A percentile compares a stretch with the other conserved stretches of the same genome.
Conservation (phyloP, 2,113 vertebrate species). For the Girardinichthys multiradiatus region DNA sequence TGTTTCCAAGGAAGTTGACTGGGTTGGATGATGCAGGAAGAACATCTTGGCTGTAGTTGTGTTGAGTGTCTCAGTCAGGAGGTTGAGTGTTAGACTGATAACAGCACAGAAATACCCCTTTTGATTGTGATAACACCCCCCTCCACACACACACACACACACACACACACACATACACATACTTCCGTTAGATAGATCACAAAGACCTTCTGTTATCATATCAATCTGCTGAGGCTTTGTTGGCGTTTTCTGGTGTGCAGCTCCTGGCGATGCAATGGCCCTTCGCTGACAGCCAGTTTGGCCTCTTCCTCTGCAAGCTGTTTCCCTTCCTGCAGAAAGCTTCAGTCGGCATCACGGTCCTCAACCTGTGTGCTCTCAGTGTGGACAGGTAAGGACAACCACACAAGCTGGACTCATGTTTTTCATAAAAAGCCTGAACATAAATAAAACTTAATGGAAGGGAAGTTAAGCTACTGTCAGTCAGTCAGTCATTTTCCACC, state of each 20-base stretch:
- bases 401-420: background rate
- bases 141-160: too few relatives aligned
- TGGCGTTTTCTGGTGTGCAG: conserved; percentile 71
- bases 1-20: background rate
- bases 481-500: too few relatives aligned
- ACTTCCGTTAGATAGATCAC: conserved; percentile 2
- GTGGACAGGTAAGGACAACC: conserved; percentile 88
- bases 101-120: conserved; percentile 52
- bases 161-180: too few relatives aligned
- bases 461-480: too few relatives aligned
- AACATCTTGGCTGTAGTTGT: background rate
- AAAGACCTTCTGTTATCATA: background rate
- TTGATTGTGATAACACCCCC: background rate
- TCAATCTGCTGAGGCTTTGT: background rate
- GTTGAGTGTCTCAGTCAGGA: conserved; percentile 29
- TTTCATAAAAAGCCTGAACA: background rate
- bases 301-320: conserved; percentile 91
- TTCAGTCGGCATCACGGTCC: conserved; percentile 95
- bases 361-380: conserved; percentile 94
- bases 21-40: accelerated
- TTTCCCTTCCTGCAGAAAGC: conserved; percentile 96
- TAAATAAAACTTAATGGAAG: too few relatives aligned
- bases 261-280: conserved; percentile 88
- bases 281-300: conserved; percentile 84
- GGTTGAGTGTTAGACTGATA: conserved; percentile 59